Base-by-base conservation (phyloP, 2,888 invertebrate species). In the Sclerodermus sp. region DNA sequence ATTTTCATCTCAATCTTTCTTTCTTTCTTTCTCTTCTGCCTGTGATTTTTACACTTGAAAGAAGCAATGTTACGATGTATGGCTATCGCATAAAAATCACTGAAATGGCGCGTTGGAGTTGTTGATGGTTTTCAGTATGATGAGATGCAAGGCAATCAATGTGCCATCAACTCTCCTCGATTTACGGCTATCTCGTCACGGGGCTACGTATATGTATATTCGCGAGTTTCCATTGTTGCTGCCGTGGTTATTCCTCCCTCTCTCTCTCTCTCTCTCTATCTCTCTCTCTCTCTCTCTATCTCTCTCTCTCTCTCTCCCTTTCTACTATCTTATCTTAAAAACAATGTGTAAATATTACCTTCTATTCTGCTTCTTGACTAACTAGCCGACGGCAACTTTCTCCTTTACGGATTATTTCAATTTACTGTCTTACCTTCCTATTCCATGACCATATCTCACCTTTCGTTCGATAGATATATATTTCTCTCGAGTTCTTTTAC, bases 81-180 rank as follows among this genome's bases (percentile, higher is more conserved):
- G n/a, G n/a, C n/a, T n/a, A n/a, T n/a, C n/a, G n/a, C n/a, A n/a
- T n/a, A n/a, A n/a, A n/a, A n/a, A n/a, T n/a, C n/a, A 36, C 13
- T 36, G 36, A 36, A 36, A 36, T n/a, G 36, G 9, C 8, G 23
- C 8, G 8, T 23, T 23, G 23, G 23, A 23, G 23, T 23, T 3
- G 4, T 5, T 23, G 23, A 8, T 23, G 23, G 23, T 23, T 23
- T 23, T 23, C 23, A 8, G 23, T 12, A 53, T 63, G 69, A 72
- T 64, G 70, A 73, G 71, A 73, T 71, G 72, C 73, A 65, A 70
- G 71, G 74, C 74, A 74, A 74, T 74, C 74, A 74, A 74, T 74
- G 74, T 67, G 67, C 74, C 73, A 74, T 74, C 74, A 74, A 73
- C 71, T 74, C 66, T 63, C 66, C 67, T 74, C 74, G 72, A 74